Evolutionary conservation across 92 coral and sea anemone genomes (phyloP), one percentile per base, ranked within the genome.

Genomic region (Siderastrea siderea): DNA sequence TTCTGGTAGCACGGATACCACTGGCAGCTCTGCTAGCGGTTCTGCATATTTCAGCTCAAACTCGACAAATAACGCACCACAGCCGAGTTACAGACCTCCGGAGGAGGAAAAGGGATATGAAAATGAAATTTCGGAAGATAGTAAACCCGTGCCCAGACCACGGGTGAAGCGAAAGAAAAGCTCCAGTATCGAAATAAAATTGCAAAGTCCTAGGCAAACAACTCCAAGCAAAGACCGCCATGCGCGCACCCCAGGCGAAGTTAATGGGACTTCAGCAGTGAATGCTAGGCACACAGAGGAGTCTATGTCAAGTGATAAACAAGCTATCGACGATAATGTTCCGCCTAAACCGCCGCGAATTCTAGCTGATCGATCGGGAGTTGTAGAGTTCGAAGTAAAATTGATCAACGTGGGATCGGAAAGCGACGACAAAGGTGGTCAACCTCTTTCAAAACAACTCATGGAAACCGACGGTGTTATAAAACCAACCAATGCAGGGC

Each of bases 181-280:
- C 51, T 91, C 98, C 12, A 95, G 96, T 79, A 79, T 95, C n/a
- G 96, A 95, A 72, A 95, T 95, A 71, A 93, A 95, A 79, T 93
- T 95, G 47, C 90, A 67, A 19, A 85, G 90, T 75, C 87, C 61
- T 52, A 74, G 80, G 52, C 87, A 80, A 15, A 53, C 78, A 10
- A 57, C 78, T 6, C 48, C 78, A 16, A 53, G 61, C 58, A 84
- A 84, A 66, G 78, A 87, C 80, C 26, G 60, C 44, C 59, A 17
- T 38, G 60, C 14, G 38, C 63, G 70, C 65, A 6, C 38, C 5
- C 71, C 71, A 14, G 75, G 15, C 49, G 84, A 80, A 50, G 59
- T 66, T 47, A 83, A 83, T 60, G 80, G 71, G 44, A 50, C 71
- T 72, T 59, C 87, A 3, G 43, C 47, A 62, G 38, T 60, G 13